Base-by-base conservation (phyloP, 2,888 invertebrate species). In the Ectobius pallidus region DNA sequence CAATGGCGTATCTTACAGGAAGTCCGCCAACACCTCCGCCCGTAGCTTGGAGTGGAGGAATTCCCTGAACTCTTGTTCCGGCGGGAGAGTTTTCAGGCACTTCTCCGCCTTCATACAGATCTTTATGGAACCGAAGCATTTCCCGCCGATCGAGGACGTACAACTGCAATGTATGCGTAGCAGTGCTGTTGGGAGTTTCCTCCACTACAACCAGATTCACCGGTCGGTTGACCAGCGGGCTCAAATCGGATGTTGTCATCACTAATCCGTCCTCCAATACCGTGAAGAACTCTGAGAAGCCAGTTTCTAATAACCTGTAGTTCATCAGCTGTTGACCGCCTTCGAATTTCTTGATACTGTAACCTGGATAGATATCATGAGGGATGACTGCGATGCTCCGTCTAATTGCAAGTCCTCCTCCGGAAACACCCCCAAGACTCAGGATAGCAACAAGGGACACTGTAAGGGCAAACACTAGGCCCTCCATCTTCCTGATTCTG, bases 321-420 rank as follows among this genome's bases (percentile, higher is more conserved):
- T 87, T 86, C 74, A 77, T 74, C 61, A 77, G 76, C 49, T 77
- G 77, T 69, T 77, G 76, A 18, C 77, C 79, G 78, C 73, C 78
- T 77, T 84, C 86, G 83, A 95, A 93, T 80, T 92, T 91, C 82
- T 91, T 92, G 80, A 95, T 91, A 81, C 93, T 93, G 84, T 92
- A 95, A 67, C 95, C 95, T 2, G 95, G 95, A 81, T 94, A 92
- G 78, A 93, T 93, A 82, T 96, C 95, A 84, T 95, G 95, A 67
- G 95, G 94, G 81, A 95, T 87, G 80, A 95, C 91, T 77, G 90
- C 82, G 72, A 83, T 79, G 55, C 72, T 70, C 32, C 70, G 72
- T 46, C 71, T 44, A 20, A 46, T 27, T 20, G 63, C 65, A 30
- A 58, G 30, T 25, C 52, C 52, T 16, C 30, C 58, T 58, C 27